Conservation (phyloP, 2,797 vertebrate species). For the Trichosurus vulpecula region DNA sequence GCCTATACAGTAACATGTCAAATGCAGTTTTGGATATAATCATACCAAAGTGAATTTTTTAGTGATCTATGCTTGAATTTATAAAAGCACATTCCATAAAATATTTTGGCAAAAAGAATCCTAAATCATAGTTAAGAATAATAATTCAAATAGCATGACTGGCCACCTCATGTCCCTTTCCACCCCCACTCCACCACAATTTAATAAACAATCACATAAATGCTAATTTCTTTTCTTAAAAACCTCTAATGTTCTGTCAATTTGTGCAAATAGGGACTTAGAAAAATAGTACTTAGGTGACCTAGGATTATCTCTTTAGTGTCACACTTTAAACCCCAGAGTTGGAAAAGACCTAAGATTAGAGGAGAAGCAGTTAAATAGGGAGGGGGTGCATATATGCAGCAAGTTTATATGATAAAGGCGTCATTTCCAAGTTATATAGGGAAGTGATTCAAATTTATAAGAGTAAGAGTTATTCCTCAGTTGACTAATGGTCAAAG, state of each 20-base stretch:
- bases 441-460: neutral
- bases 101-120: constrained; percentile 73
- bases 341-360: neutral
- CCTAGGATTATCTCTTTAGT: constrained; percentile 63
- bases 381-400: neutral
- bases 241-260: constrained; percentile 59
- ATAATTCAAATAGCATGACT: constrained; percentile 69
- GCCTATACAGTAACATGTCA: constrained; percentile 59
- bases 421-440: neutral
- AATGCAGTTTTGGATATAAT: constrained; percentile 45
- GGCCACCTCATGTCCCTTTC: neutral
- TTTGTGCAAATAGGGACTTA: constrained; percentile 63
- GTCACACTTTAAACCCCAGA: neutral
- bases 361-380: neutral
- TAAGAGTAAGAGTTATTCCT: neutral
- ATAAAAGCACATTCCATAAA: constrained; percentile 74
- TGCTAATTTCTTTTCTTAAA: constrained; percentile 64
- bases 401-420: neutral
- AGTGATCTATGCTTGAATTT: constrained; percentile 68
- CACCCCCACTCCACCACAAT: constrained; percentile 62
- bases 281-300: constrained; percentile 75
- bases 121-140: constrained; percentile 68
- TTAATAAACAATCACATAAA: constrained; percentile 64
- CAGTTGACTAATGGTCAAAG: neutral
- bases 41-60: constrained; percentile 57